These are phyloP conservation scores for Hyalella azteca DNA, from an alignment of 2,888 invertebrate genomes.

Conservation along the genomic window DNA sequence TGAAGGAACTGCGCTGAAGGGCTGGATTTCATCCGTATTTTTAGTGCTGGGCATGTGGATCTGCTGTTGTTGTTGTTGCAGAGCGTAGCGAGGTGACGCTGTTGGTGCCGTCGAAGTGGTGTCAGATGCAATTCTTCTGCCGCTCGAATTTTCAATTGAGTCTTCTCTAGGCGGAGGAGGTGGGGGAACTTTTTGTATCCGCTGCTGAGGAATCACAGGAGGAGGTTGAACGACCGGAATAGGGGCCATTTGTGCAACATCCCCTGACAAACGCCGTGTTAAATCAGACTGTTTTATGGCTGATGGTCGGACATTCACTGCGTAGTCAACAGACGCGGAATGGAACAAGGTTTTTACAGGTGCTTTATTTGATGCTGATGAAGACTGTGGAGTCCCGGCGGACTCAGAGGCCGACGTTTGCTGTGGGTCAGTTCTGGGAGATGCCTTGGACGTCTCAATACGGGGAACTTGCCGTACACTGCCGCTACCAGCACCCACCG, in stretches of 20 bases:
- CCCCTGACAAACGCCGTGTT: constrained; percentile 12
- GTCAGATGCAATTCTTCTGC: constrained; percentile 37
- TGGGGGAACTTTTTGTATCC: constrained; percentile 22
- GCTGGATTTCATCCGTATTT: constrained; percentile 36
- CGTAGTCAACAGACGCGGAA: constrained; percentile 27
- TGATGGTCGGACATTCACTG: constrained; percentile 26
- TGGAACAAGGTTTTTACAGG: constrained; percentile 24
- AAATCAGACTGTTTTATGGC: constrained; percentile 18
- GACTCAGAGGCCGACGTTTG: neutral
- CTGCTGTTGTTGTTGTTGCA: neutral
- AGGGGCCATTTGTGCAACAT: neutral
- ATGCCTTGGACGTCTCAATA: constrained; percentile 1
- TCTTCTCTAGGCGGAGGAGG: constrained; percentile 34
- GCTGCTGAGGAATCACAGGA: neutral
- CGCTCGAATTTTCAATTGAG: constrained; percentile 44
- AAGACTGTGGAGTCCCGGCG: neutral
- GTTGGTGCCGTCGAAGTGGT: neutral
- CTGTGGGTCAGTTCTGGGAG: neutral
- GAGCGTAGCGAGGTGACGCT: neutral
- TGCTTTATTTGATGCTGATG: neutral
- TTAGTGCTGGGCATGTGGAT: neutral
- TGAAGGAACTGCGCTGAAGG: constrained; percentile 57
- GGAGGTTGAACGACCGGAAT: neutral
- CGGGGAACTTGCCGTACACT: constrained; percentile 35
- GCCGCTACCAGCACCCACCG: neutral